Conservation (phyloP, 2,113 vertebrate genomes). For the Phainopepla nitens region DNA sequence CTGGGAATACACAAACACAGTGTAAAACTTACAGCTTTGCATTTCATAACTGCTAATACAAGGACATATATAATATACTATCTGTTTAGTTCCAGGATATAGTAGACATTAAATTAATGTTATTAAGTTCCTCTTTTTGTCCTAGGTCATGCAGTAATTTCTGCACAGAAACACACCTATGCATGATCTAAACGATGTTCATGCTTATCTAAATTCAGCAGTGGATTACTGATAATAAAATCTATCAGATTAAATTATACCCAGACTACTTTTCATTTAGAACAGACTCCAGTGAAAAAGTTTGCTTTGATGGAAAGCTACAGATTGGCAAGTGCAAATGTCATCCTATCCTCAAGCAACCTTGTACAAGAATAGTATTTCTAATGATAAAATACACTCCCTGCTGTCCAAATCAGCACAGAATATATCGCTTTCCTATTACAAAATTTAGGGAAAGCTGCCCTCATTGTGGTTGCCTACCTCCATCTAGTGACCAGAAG, state of each 20-base stretch:
- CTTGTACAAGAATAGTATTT: slow-evolving; percentile 1
- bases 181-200: not conserved
- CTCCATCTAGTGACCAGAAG: slow-evolving; percentile 53
- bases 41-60: not conserved
- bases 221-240: not conserved
- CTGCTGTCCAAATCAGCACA: not conserved
- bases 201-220: not conserved
- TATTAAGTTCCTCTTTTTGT: not conserved
- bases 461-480: slow-evolving; percentile 1
- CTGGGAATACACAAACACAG: not conserved
- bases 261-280: not conserved
- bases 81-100: not conserved
- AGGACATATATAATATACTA: not conserved
- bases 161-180: not conserved
- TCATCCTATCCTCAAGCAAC: slow-evolving; percentile 3
- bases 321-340: not conserved
- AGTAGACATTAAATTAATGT: not conserved
- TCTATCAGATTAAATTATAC: not conserved
- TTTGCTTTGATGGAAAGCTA: not conserved
- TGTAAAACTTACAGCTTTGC: not conserved
- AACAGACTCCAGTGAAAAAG: not conserved
- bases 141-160: not conserved
- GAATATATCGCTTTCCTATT: not conserved
- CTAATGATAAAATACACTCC: not conserved
- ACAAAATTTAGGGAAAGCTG: not conserved